Conservation (phyloP, 2,113 vertebrate species). For the Myiagra hebetior region DNA sequence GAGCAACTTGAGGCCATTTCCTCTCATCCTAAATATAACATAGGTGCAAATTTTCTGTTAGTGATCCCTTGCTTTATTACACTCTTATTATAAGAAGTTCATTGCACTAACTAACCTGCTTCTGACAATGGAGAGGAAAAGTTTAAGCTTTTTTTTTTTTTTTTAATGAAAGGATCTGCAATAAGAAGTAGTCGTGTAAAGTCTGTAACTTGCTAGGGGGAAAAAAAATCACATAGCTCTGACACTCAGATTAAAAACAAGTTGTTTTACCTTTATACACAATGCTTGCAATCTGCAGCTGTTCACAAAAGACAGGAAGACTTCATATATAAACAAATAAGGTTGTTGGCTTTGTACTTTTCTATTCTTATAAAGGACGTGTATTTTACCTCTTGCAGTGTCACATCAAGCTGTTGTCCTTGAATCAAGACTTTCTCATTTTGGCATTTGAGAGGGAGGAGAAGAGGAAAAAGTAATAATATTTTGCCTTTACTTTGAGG, state of each 20-base stretch:
- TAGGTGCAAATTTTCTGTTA: neutral
- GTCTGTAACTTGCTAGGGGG: neutral
- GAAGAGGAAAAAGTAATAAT: neutral
- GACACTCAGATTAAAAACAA: constrained; percentile 41
- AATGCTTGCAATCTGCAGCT: constrained; percentile 25
- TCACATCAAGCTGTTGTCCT: neutral
- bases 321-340: neutral
- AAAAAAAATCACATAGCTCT: neutral
- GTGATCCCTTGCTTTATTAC: neutral
- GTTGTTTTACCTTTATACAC: neutral
- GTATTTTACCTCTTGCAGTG: neutral
- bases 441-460: neutral
- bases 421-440: constrained; percentile 16
- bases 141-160: neutral
- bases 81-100: neutral
- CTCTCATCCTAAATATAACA: neutral
- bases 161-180: neutral
- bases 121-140: neutral
- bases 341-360: constrained; percentile 22
- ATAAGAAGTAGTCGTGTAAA: neutral
- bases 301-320: constrained; percentile 24
- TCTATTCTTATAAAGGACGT: neutral
- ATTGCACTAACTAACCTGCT: neutral
- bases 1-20: neutral
- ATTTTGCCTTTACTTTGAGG: neutral